These are phyloP conservation scores for Stichopus chloronotus DNA, from an alignment of 35 echinoderm and acorn worm genomes.

Conservation along the genomic window DNA sequence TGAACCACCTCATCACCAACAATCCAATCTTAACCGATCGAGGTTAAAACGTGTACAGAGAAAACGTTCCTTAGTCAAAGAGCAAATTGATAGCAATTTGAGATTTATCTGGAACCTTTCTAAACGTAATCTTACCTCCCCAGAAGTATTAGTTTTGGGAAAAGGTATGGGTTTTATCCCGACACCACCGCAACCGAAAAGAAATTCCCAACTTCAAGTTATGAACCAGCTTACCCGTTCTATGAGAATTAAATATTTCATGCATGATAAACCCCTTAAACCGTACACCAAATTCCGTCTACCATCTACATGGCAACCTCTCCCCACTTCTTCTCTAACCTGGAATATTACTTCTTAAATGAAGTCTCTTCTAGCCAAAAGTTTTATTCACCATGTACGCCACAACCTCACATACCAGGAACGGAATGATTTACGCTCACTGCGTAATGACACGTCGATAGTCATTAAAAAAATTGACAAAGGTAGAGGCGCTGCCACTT, in stretches of 20 bases:
- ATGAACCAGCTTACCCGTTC: neutral
- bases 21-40: too few species aligned
- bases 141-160: neutral
- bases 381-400: neutral
- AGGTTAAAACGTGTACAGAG: too few species aligned
- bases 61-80: too few species aligned
- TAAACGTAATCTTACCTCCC: neutral
- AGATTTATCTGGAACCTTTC: constrained; percentile 2
- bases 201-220: neutral
- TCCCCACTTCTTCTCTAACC: neutral
- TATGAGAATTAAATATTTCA: neutral
- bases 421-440: neutral
- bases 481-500: neutral
- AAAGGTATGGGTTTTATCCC: too few species aligned
- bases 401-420: neutral
- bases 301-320: neutral
- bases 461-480: neutral
- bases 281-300: neutral
- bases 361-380: neutral
- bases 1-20: too few species aligned
- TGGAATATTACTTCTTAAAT: neutral
- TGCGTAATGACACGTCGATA: neutral
- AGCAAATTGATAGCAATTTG: neutral
- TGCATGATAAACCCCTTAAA: neutral
- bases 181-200: neutral